These are phyloP conservation scores for Gymnopithys bicolor DNA, from an alignment of 2,797 vertebrate species.

Conservation along the genomic window DNA sequence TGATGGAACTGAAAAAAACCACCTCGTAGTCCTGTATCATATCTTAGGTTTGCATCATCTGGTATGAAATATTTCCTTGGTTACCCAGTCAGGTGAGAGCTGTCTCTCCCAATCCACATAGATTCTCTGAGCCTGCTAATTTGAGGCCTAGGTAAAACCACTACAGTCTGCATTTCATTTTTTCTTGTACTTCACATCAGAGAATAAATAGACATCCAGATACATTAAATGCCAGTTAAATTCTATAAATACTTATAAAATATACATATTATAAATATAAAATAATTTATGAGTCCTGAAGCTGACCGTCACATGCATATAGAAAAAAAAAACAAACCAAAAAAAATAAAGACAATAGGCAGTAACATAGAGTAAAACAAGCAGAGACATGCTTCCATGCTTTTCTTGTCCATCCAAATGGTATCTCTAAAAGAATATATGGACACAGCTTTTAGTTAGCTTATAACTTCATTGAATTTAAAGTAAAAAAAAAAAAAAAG, in stretches of 20 bases:
- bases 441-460: neutral
- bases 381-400: neutral
- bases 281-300: neutral
- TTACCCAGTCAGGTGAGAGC: no score
- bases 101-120: no score
- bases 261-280: neutral
- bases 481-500: neutral
- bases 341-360: neutral
- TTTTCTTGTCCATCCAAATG: neutral
- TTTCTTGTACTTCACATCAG: neutral
- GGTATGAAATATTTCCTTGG: no score
- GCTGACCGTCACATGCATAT: neutral
- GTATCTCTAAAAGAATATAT: neutral
- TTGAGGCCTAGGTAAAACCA: no score
- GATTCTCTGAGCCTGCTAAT: no score
- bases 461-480: neutral
- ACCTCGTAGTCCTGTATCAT: no score
- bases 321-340: no score
- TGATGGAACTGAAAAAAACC: no score
- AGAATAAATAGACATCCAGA: neutral
- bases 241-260: neutral
- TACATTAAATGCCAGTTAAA: neutral
- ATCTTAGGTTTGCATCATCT: no score
- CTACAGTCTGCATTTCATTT: neutral
- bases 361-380: neutral